Evolutionary conservation across 2,113 vertebrate species (phyloP), one percentile per base, ranked within the genome.

Genomic region (Menura novaehollandiae): DNA sequence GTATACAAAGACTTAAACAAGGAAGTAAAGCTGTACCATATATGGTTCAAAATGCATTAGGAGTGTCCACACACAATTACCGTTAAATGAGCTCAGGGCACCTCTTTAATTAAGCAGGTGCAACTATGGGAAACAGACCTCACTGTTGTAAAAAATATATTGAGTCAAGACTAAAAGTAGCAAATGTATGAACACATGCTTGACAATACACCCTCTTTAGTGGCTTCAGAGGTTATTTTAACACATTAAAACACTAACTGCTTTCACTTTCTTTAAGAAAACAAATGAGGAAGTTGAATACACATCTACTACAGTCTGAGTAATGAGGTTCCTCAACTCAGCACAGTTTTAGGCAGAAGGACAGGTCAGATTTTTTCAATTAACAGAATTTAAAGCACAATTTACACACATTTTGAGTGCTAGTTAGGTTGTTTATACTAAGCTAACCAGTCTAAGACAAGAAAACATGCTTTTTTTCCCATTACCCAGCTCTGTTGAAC

Each of bases 181-280:
- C 21, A 75, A 86, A 88, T 26, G 22, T 13, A 80, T 21, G 23
- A 80, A 71, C 15, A 66, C 20, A 20, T 11, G 58, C 13, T 35
- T 51, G n/a, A 35, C 26, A 64, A 68, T 4, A 69, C 32, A 44
- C 35, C 32, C 67, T 51, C 47, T 83, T 76, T 14, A 59, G 46
- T 4, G 2, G 41, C 43, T 73, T 74, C 21, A 17, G 27, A 63
- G 43, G 15, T 37, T 81, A 74, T 88, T 96, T 73, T 51, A 32
- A 84, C 59, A 20, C 51, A 47, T 55, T 71, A n/a, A 80, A 74
- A 91, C 32, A 67, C 27, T 23, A 79, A 89, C n/a, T 47, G 26
- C 78, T 94, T 96, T 95, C 95, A 88, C 88, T 91, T 94, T 95
- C 93, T 75, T 73, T 62, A 80, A 43, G 51, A 77, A 89, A 95